Evolutionary conservation across 2,797 vertebrate genomes (phyloP), one percentile per base, ranked within the genome.

Genomic region (Novumbra hubbsi): DNA sequence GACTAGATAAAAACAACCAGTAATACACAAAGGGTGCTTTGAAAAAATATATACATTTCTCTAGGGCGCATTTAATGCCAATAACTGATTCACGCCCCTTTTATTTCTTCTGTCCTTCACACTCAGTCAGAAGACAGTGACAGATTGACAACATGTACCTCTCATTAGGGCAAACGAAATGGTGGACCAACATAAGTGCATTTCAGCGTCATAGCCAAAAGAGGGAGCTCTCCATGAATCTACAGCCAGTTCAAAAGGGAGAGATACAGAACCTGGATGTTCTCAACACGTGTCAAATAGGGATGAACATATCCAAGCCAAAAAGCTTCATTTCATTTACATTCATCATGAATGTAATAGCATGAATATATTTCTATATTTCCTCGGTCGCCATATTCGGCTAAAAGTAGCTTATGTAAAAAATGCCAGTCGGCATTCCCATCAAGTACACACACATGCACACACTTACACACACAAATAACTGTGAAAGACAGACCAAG

Each of bases 401-500:
- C 34, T 38, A 38, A 38, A 55, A 55, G 2, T 6, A 17, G 50
- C 50, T n/a, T 55, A 12, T n/a, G n/a, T 19, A n/a, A 55, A 55
- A 16, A 2, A 16, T 17, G 11, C 3, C 57, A 62, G 49, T 4
- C 48, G 0, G 11, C 16, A 14, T 49, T 49, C 48, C 14, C 14
- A 2, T 16, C 55, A 48, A 4, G 41, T 14, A 65, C 63, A 14
- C 28, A 4, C 64, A 49, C 27, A 49, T 14, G 57, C 67, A 66
- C 74, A 71, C 45, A 69, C 76, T 76, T 75, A 82, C 16, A 49
- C 41, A 74, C 77, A 78, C 78, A 86, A 72, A 73, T 77, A 82
- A 70, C 68, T 75, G 79, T 83, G 88, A 86, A 89, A 85, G 83
- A 80, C 80, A 77, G 81, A 88, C 75, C 79, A 76, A 78, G 88